Percentiles rank a stretch among this genome's conserved stretches.
phyloP scores from a whole-genome alignment of 1,140 invertebrate genomes.

The Trichonephila clavata region DNA sequence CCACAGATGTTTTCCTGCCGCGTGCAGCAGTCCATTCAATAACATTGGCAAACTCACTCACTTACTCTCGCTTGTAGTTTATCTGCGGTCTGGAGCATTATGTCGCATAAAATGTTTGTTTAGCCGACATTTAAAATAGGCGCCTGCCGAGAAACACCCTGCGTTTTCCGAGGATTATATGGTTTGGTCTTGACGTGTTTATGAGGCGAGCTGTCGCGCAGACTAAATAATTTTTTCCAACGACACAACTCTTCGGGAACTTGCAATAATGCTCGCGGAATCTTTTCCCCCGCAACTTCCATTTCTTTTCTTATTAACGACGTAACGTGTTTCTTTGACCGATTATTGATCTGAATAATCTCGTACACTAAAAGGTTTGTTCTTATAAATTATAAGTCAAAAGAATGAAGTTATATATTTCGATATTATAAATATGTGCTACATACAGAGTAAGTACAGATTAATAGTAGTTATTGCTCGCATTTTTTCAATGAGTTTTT shows the following conservation, averaged over 20 bases:
- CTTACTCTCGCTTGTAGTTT: background rate
- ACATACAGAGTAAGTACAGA: no score
- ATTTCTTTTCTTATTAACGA: background rate
- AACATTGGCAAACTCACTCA: background rate
- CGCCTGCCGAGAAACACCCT: background rate
- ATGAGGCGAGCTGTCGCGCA: constrained; percentile 44
- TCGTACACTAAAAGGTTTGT: no score
- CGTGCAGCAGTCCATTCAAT: background rate
- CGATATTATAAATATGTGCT: no score
- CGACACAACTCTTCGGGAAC: background rate
- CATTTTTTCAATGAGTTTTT: no score
- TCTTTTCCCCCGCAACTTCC: background rate
- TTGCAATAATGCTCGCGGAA: constrained; percentile 28
- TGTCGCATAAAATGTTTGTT: constrained; percentile 34
- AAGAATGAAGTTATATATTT: no score
- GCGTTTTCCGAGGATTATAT: background rate
- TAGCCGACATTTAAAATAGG: constrained; percentile 30
- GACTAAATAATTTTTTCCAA: constrained; percentile 57
- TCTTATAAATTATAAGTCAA: no score
- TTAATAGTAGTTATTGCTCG: no score
- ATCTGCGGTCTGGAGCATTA: constrained; percentile 9
- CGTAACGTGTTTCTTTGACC: background rate
- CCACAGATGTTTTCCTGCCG: background rate
- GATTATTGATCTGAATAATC: background rate
- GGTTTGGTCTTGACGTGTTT: constrained; percentile 47